Conservation (phyloP, 2,113 vertebrate genomes). For the Hippotragus niger region DNA sequence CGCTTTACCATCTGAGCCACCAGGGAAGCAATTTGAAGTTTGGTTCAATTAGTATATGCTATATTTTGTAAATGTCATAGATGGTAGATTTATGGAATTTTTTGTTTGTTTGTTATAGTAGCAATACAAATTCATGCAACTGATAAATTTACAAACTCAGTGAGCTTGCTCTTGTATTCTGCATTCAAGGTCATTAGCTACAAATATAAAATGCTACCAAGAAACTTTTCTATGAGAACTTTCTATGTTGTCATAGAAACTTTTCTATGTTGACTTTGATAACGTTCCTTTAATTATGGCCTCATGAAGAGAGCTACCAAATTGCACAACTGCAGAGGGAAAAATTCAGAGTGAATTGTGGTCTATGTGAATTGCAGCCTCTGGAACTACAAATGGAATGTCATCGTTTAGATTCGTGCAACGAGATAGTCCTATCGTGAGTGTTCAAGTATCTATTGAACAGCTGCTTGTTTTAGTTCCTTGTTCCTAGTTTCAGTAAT, state of each 20-base stretch:
- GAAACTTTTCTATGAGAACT: neutral
- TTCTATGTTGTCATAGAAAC: neutral
- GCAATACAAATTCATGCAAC: neutral
- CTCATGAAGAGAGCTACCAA: neutral
- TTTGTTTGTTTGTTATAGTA: neutral
- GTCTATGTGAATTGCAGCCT: neutral
- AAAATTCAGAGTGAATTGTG: neutral
- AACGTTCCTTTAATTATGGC: neutral
- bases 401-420: neutral
- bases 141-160: neutral
- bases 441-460: neutral
- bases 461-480: neutral
- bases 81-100: neutral
- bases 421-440: neutral
- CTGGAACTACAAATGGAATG: neutral
- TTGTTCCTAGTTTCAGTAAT: neutral
- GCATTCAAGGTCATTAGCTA: neutral
- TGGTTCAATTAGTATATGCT: neutral
- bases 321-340: neutral
- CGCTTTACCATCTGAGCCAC: too few relatives aligned
- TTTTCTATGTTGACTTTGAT: neutral
- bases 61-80: neutral
- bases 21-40: neutral
- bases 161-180: neutral
- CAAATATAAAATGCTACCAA: constrained; percentile 2